Evolutionary conservation across 1,140 invertebrate species (phyloP).

Genomic region (Steinernema feltiae): DNA sequence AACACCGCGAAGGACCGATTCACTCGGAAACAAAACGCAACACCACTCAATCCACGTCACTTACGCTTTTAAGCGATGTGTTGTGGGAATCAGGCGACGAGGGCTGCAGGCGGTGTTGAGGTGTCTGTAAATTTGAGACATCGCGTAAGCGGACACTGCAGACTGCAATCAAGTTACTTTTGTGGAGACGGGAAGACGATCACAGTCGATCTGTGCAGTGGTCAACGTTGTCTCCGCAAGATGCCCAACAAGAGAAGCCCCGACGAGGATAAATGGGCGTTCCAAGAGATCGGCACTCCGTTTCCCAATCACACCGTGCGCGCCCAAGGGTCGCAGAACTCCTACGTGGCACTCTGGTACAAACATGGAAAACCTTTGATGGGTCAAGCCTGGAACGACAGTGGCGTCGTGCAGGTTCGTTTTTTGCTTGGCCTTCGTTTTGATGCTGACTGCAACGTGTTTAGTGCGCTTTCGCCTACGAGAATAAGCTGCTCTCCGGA

Average conservation of each 20-base stretch:
- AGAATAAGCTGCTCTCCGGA: constrained; percentile 14
- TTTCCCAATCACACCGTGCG: constrained; percentile 18
- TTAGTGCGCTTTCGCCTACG: constrained; percentile 18
- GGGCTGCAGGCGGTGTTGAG: no score
- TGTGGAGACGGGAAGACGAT: not conserved
- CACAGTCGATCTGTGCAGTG: not conserved
- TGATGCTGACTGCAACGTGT: not conserved
- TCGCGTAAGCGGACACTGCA: not conserved
- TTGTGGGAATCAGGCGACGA: no score
- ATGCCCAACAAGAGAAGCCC: constrained; percentile 5
- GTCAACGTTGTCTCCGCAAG: not conserved
- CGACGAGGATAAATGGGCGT: constrained; percentile 22
- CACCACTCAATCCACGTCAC: no score
- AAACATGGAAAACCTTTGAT: constrained; percentile 23
- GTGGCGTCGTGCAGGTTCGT: constrained; percentile 9
- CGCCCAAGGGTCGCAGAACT: constrained; percentile 11
- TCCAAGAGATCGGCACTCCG: constrained; percentile 17
- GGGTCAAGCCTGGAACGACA: constrained; percentile 20
- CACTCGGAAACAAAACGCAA: no score
- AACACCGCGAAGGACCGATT: no score
- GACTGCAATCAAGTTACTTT: not conserved
- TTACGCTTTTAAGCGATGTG: no score
- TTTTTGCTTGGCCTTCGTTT: not conserved
- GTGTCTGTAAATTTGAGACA: not conserved
- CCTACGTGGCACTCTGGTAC: constrained; percentile 18